Percentiles rank a stretch among this genome's conserved stretches.
These are phyloP conservation scores for Hydropsyche tenuis DNA, from an alignment of 1,140 invertebrate genomes.

Conservation along the genomic window DNA sequence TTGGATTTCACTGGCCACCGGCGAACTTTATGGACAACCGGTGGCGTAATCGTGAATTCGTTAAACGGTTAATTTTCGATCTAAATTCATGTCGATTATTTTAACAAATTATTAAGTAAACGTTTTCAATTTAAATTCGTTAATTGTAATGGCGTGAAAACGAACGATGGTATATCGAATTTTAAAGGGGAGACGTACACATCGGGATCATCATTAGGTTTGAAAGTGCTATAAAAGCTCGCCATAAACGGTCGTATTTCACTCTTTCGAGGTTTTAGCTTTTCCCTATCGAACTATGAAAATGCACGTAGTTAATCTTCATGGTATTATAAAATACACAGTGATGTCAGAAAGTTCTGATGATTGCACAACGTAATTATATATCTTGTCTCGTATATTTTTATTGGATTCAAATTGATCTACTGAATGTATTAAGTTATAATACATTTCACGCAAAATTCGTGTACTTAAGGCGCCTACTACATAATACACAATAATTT, in stretches of 20 bases:
- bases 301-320: neutral
- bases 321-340: no score
- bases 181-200: neutral
- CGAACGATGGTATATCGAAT: neutral
- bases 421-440: neutral
- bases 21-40: neutral
- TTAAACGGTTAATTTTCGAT: no score
- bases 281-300: neutral
- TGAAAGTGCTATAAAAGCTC: slow-evolving; percentile 1
- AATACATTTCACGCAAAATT: neutral
- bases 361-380: no score
- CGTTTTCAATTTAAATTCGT: neutral
- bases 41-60: neutral
- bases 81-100: no score
- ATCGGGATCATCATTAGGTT: neutral
- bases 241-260: slow-evolving; percentile 12
- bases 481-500: neutral
- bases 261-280: neutral
- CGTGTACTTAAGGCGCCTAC: neutral
- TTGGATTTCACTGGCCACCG: neutral
- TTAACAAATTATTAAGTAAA: no score
- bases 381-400: no score
- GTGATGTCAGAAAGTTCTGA: no score
- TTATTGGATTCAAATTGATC: neutral
- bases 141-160: neutral